Percentiles rank a stretch among this genome's conserved stretches.
phyloP scores from a whole-genome alignment of 2,113 vertebrate genomes.

The Micronycteris hirsuta region DNA sequence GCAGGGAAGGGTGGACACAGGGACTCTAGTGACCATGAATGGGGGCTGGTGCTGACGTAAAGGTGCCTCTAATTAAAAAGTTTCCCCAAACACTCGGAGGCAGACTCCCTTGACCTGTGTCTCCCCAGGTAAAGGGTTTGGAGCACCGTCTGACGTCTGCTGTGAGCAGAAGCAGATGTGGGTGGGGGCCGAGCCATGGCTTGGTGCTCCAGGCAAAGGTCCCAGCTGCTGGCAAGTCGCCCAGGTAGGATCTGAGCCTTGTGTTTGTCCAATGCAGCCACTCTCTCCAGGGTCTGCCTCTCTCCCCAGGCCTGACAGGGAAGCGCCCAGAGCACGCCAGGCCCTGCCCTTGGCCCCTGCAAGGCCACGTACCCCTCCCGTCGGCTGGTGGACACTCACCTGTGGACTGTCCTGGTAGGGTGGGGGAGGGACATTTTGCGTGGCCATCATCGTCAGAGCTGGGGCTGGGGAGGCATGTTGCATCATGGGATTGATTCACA shows the following conservation, averaged over 20 bases:
- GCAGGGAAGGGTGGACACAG: not conserved
- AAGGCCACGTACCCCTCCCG: not conserved
- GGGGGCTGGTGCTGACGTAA: not conserved
- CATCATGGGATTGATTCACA: conserved; percentile 99
- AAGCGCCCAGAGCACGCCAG: not conserved
- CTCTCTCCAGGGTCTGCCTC: not conserved
- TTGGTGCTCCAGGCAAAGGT: not conserved
- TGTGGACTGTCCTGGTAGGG: conserved; percentile 98
- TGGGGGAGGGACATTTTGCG: conserved; percentile 98
- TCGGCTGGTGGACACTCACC: conserved; percentile 81
- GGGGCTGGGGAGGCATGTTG: conserved; percentile 99
- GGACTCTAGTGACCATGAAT: not conserved
- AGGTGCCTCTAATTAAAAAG: not conserved
- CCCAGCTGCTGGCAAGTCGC: not conserved
- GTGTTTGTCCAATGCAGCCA: not conserved
- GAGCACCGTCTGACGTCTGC: not conserved
- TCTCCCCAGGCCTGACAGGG: not conserved
- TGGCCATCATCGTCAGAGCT: conserved; percentile 99
- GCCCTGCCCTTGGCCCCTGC: not conserved
- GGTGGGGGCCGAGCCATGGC: not conserved
- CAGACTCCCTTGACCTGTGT: not conserved
- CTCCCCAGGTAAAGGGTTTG: not conserved
- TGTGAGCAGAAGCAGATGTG: not conserved
- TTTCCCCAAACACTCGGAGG: not conserved
- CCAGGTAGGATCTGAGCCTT: not conserved